Base-by-base conservation (phyloP, 2,113 vertebrate species). In the Cottus gobio region DNA sequence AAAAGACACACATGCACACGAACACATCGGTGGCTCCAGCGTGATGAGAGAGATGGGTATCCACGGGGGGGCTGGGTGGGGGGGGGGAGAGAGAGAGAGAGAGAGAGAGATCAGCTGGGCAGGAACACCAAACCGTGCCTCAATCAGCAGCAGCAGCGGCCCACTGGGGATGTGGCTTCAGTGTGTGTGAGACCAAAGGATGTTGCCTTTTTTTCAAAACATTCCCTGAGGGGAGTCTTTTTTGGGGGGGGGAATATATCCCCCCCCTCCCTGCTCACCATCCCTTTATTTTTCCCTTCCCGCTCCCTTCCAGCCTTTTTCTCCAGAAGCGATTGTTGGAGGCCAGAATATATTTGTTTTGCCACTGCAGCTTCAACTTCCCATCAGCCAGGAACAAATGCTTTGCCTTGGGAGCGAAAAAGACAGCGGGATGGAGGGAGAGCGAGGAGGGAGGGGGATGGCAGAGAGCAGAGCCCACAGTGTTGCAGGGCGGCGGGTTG, bases 181-280 rank as follows among this genome's bases (percentile, higher is more conserved):
- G 63, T 46, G 63, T 20, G 63, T 10, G 58, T 9, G 66, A 24
- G 63, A 90, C 85, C 82, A 86, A 83, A 75, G 85, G 87, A 92
- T 91, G 87, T 79, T 94, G 87, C 75, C 80, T 91, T 86, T 93
- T 94, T 94, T 93, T 86, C 84, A 61, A 88, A 95, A 95, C 92
- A 92, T 46, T 77, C 4, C 88, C 94, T 71, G 30, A 66, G 75
- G 92, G 79, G 75, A 75, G 37, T 73, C 75, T 88, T 89, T 85
- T 79, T 52, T 54, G 12, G 11, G n/a, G 20, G 36, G 34, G 34
- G 34, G 34, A 7, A 79, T 77, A 71, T 56, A 68, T 72, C 63
- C 82, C 50, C 75, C 52, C 18, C 61, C 69, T 65, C 31, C 31
- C 80, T 77, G 34, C 79, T 80, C 77, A 39, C 73, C 69, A 37